These are phyloP conservation scores for Spodoptera exigua DNA, from an alignment of 2,888 invertebrate species.

Conservation along the genomic window DNA sequence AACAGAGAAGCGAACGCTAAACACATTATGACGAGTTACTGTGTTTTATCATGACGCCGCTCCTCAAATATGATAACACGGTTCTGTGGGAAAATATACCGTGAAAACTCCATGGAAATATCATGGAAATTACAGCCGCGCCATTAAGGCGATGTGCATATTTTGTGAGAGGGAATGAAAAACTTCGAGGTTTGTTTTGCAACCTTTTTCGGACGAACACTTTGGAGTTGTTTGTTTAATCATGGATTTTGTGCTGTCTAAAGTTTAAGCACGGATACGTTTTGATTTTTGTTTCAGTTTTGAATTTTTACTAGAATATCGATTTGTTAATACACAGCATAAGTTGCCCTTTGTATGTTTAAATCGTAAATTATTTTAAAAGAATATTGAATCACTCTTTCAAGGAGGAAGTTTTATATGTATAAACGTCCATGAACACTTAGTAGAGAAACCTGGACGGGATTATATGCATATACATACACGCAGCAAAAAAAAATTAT, in stretches of 20 bases:
- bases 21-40: constrained; percentile 82
- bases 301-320: not conserved
- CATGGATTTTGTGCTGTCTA: not conserved
- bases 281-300: not conserved
- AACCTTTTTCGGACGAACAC: constrained; percentile 19
- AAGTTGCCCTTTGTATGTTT: no score
- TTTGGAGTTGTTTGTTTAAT: constrained; percentile 21
- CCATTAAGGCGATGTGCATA: constrained; percentile 68
- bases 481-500: no score
- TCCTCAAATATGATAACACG: constrained; percentile 65
- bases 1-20: constrained; percentile 71
- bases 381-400: no score
- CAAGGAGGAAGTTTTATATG: no score
- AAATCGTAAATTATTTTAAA: no score
- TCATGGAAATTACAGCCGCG: constrained; percentile 66
- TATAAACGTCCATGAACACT: no score
- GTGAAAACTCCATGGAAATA: constrained; percentile 68
- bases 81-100: constrained; percentile 69
- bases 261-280: not conserved
- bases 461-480: no score
- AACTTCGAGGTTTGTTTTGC: constrained; percentile 35
- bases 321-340: no score
- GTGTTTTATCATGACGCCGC: constrained; percentile 67
- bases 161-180: constrained; percentile 58
- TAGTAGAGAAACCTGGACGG: no score